Evolutionary conservation across 2,888 invertebrate genomes (phyloP).

Genomic region (Micoletzkya japonica): DNA sequence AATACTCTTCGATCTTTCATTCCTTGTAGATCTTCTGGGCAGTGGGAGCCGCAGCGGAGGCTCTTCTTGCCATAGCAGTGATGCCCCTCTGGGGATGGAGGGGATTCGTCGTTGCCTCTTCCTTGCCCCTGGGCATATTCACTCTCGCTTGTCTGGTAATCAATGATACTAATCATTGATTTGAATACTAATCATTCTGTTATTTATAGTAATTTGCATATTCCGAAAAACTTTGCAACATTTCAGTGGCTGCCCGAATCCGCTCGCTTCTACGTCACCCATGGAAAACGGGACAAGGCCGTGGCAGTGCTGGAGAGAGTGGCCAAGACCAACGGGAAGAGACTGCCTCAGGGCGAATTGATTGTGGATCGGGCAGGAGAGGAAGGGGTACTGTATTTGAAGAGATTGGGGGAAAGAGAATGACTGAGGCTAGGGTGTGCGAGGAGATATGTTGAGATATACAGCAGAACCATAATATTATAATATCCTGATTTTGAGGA

Average conservation of each 20-base stretch:
- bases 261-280: constrained; percentile 82
- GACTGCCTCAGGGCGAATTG: constrained; percentile 82
- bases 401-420: too few species aligned
- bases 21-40: constrained; percentile 91
- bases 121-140: constrained; percentile 83
- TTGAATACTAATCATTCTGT: too few species aligned
- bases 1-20: background rate
- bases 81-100: constrained; percentile 75
- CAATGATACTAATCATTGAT: too few species aligned
- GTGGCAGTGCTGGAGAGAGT: constrained; percentile 81
- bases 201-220: too few species aligned
- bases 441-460: too few species aligned
- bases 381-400: too few species aligned
- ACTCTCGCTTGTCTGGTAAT: constrained; percentile 46
- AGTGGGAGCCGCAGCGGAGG: constrained; percentile 85
- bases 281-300: constrained; percentile 81
- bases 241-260: constrained; percentile 89
- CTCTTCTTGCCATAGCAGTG: constrained; percentile 17
- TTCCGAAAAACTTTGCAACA: too few species aligned
- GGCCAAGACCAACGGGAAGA: constrained; percentile 83
- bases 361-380: constrained; percentile 68
- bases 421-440: too few species aligned
- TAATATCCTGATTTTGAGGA: too few species aligned
- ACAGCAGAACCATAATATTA: too few species aligned
- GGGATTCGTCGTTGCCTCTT: constrained; percentile 85